A percentile compares a stretch with the other conserved stretches of the same genome.
Conservation (phyloP, 2,797 vertebrate genomes). For the Phalanger gymnotis region DNA sequence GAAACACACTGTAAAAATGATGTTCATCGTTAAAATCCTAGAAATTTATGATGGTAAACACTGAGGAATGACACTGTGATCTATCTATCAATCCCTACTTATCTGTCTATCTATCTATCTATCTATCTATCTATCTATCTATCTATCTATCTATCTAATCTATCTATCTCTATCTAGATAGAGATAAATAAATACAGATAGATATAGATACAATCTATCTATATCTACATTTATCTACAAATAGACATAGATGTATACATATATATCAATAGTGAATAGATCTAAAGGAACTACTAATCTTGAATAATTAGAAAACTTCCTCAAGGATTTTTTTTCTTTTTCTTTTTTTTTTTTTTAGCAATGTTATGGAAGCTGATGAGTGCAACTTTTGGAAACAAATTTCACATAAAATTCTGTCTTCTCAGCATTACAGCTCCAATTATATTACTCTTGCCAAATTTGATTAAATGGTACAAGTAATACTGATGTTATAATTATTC, state of each 20-base stretch:
- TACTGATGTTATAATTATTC: too few relatives aligned
- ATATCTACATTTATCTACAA: too few relatives aligned
- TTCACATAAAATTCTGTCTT: not conserved
- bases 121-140: too few relatives aligned
- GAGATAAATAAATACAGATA: too few relatives aligned
- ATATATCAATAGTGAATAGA: constrained; percentile 12
- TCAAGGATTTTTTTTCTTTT: too few relatives aligned
- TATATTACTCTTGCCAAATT: not conserved
- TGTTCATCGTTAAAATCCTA: constrained; percentile 15
- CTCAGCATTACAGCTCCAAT: not conserved
- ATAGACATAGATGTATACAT: too few relatives aligned
- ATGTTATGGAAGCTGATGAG: not conserved
- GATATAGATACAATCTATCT: too few relatives aligned
- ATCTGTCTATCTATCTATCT: too few relatives aligned
- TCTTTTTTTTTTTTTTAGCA: constrained; percentile 12
- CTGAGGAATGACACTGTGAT: not conserved
- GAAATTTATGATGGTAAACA: not conserved
- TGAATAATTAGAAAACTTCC: not conserved
- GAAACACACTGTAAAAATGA: not conserved
- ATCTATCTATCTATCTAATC: too few relatives aligned
- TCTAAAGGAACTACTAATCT: not conserved
- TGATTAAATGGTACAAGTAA: not conserved
- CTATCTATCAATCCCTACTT: too few relatives aligned
- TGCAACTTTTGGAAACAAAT: constrained; percentile 6
- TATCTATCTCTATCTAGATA: too few relatives aligned